These are phyloP conservation scores for Trachurus trachurus DNA, from an alignment of 2,797 vertebrate species.

Conservation along the genomic window DNA sequence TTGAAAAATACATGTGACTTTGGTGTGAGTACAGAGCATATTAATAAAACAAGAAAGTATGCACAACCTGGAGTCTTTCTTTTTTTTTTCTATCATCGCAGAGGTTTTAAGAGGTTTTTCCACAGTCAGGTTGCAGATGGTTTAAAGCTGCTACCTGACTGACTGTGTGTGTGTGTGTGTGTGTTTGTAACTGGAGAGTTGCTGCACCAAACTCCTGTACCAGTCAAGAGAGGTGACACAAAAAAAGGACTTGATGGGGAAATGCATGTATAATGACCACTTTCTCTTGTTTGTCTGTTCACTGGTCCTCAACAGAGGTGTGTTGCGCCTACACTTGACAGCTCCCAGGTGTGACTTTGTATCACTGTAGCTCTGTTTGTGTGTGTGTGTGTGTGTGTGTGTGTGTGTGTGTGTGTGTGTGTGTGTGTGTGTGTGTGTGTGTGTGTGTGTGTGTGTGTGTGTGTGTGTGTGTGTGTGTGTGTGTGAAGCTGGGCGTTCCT, in stretches of 20 bases:
- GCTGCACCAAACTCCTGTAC: constrained; percentile 31
- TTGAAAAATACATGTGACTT: constrained; percentile 78
- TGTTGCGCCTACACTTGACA: constrained; percentile 12
- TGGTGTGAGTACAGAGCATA: constrained; percentile 66
- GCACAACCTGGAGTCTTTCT: constrained; percentile 46
- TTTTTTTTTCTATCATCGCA: constrained; percentile 12
- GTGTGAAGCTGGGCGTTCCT: constrained; percentile 48
- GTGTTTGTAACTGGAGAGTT: constrained; percentile 25
- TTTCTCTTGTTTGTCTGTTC: constrained; percentile 21
- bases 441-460: constrained; percentile 6
- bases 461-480: neutral
- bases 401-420: constrained; percentile 18
- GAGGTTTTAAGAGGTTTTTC: constrained; percentile 43
- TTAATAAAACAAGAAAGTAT: constrained; percentile 78
- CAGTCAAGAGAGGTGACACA: constrained; percentile 16
- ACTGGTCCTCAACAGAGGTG: constrained; percentile 17
- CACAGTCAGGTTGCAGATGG: constrained; percentile 37
- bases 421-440: constrained; percentile 27
- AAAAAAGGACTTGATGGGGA: constrained; percentile 9
- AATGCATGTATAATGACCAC: constrained; percentile 13
- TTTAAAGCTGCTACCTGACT: constrained; percentile 18
- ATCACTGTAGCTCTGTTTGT: constrained; percentile 12
- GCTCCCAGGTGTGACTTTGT: constrained; percentile 51
- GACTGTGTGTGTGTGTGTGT: neutral
- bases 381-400: neutral